Evolutionary conservation across 2,797 vertebrate species (phyloP).

Genomic region (Cirrhinus mrigala): DNA sequence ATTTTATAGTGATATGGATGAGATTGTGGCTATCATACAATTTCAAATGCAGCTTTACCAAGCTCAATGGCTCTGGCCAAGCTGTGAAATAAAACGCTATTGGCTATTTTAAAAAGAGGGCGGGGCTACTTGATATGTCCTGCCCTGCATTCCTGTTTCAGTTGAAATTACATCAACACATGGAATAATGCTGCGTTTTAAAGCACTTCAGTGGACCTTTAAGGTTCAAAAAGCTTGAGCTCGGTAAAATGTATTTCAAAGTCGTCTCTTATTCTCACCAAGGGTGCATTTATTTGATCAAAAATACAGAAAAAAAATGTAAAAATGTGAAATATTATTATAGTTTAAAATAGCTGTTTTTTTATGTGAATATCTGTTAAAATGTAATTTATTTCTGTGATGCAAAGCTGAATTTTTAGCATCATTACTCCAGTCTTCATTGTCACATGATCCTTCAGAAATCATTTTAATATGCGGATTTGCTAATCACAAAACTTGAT

Average conservation of each 20-base stretch:
- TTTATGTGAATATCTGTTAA: neutral
- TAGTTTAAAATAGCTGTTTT: fast-evolving
- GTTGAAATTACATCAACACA: too few relatives aligned
- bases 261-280: neutral
- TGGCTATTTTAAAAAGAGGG: too few relatives aligned
- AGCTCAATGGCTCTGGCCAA: too few relatives aligned
- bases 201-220: too few relatives aligned
- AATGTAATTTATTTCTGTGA: too few relatives aligned
- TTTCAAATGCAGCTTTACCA: too few relatives aligned
- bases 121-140: too few relatives aligned
- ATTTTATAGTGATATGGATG: too few relatives aligned
- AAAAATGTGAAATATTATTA: neutral
- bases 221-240: neutral
- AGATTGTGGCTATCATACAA: too few relatives aligned
- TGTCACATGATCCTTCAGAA: neutral
- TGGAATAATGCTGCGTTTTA: too few relatives aligned
- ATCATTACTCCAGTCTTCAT: neutral
- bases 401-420: neutral
- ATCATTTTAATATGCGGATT: neutral
- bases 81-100: too few relatives aligned
- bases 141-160: too few relatives aligned
- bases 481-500: neutral
- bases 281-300: neutral
- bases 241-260: neutral
- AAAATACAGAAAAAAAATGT: neutral